Evolutionary conservation across 2,888 invertebrate species (phyloP).

Genomic region (Tachina fera): DNA sequence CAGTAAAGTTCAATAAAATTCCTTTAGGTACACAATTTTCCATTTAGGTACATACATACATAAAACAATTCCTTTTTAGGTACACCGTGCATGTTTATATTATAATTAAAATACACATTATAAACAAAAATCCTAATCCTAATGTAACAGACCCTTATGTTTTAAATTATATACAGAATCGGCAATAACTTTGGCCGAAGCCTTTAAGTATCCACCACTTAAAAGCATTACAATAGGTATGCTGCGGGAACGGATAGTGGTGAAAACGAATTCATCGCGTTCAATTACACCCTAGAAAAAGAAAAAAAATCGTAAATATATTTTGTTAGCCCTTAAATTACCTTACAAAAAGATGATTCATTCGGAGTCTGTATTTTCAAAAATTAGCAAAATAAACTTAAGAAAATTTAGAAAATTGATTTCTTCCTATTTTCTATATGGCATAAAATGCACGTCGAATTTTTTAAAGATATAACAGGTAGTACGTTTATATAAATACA

Average conservation of each 20-base stretch:
- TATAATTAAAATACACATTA: slow-evolving; percentile 13
- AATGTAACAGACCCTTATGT: slow-evolving; percentile 83
- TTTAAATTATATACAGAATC: slow-evolving; percentile 92
- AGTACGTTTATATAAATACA: no score
- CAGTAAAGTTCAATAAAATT: slow-evolving; percentile 21
- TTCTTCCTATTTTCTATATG: no score
- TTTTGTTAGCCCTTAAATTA: neutral
- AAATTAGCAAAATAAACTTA: no score
- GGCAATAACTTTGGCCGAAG: slow-evolving; percentile 91
- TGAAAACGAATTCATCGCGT: slow-evolving; percentile 93
- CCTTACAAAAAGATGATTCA: no score
- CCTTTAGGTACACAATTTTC: slow-evolving; percentile 43
- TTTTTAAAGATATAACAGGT: no score
- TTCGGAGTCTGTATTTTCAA: no score
- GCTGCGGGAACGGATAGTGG: slow-evolving; percentile 85
- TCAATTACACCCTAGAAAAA: slow-evolving; percentile 89
- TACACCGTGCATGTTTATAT: neutral
- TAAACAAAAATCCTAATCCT: neutral
- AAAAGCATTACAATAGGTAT: slow-evolving; percentile 94
- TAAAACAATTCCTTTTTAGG: slow-evolving; percentile 27
- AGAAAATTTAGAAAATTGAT: no score
- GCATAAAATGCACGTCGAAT: no score
- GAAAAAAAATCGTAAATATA: neutral
- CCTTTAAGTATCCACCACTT: slow-evolving; percentile 92
- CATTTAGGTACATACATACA: slow-evolving; percentile 54